Evolutionary conservation across 2,113 vertebrate genomes (phyloP), one percentile per base, ranked within the genome.

Genomic region (Sprattus sprattus): DNA sequence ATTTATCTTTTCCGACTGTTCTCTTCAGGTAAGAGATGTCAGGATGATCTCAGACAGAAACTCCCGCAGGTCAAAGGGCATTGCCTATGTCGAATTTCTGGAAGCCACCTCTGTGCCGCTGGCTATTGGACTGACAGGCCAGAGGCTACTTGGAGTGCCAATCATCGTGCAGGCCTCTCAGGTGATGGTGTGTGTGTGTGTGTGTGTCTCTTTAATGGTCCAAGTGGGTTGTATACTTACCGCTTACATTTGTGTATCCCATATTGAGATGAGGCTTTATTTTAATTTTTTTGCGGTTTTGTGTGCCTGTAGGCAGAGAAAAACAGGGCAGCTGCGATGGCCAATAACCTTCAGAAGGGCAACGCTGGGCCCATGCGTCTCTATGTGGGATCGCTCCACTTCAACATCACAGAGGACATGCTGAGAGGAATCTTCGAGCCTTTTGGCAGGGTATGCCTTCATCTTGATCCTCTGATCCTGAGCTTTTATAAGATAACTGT

Each of bases 401-500:
- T 99, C 93, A 99, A 99, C 89, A 99, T 99, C 86, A 99, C 98
- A 49, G 98, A 99, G 91, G 98, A 99, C 92, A 99, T 99, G 98
- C 97, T 99, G 52, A 95, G 98, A 86, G 98, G 98, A 49, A 99
- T 99, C 90, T 99, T 99, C 89, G 98, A 99, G 88, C 98, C 98
- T 0, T 99, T 99, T 91, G 98, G 98, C 90, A 97, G 96, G 95
- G 98, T 99, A 86, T 46, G 82, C 32, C 28, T 18, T 44, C 10
- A 39, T 32, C 10, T 15, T 32, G 11, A 54, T 54, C 2, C 13
- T 16, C 6, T 15, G 6, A 71, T 71, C n/a, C 25, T 71, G 64
- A 28, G 2, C 25, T 32, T 4, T 71, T 4, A 8, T 32, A 15
- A 1, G 25, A 25, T 9, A 28, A 32, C 10, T 71, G 28, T 22